phyloP scores from a whole-genome alignment of 2,797 vertebrate species.

The Erpetoichthys calabaricus region DNA sequence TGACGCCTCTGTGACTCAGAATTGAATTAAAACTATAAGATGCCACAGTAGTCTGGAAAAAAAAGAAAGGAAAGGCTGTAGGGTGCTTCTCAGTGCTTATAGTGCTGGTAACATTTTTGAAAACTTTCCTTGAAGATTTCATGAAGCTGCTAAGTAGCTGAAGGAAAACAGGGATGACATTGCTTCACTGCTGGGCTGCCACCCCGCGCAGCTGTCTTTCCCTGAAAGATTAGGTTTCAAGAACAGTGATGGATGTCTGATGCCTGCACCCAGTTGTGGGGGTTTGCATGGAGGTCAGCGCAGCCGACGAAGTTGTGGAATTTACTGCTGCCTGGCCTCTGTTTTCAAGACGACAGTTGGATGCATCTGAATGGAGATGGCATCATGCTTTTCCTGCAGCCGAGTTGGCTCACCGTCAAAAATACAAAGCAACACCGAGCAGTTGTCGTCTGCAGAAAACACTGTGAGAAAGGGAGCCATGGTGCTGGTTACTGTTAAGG shows the following conservation, averaged over 20 bases:
- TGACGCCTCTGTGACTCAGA: no score
- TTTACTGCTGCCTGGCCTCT: constrained; percentile 58
- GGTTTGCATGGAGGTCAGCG: constrained; percentile 64
- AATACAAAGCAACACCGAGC: no score
- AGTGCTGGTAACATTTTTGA: neutral
- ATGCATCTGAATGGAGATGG: constrained; percentile 12
- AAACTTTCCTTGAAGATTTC: neutral
- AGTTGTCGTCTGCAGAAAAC: no score
- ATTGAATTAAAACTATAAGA: no score
- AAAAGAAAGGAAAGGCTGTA: no score
- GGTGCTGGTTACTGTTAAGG: no score
- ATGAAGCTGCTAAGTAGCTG: neutral
- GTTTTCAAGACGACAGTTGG: constrained; percentile 10
- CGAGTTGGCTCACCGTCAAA: neutral
- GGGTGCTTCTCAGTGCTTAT: no score
- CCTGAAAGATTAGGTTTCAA: constrained; percentile 72
- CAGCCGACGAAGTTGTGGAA: constrained; percentile 56
- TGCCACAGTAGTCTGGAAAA: no score
- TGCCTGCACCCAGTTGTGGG: constrained; percentile 78
- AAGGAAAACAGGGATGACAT: constrained; percentile 25
- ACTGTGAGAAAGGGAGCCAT: no score
- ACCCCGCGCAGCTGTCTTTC: constrained; percentile 66
- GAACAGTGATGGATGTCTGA: constrained; percentile 69
- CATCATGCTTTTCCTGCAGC: neutral
- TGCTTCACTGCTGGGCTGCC: constrained; percentile 38